Evolutionary conservation across 2,113 vertebrate genomes (phyloP), one percentile per base, ranked within the genome.

Genomic region (Cromileptes altivelis): DNA sequence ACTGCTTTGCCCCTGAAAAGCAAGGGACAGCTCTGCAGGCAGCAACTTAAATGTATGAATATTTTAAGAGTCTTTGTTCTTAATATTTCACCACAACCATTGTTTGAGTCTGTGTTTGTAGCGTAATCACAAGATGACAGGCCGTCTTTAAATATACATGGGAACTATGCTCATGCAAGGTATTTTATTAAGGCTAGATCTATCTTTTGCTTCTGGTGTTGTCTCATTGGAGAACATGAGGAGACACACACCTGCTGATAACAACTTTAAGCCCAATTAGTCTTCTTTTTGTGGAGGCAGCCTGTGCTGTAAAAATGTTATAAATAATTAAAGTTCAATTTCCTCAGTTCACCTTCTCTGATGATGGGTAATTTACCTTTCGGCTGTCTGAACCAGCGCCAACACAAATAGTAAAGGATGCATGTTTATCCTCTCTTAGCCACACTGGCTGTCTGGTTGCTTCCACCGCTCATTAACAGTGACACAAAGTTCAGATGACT

Each of bases 291-390:
- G 18, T 56, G 27, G 30, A 70, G 27, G 53, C 53, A 37, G 86
- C 17, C 19, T 63, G 49, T 37, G 47, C 76, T 81, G 56, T 82
- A 84, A 80, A 89, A 72, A 81, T 52, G 30, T 37, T 40, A 79
- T 92, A 50, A 92, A 93, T 93, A 86, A 92, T 93, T 90, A 71
- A 91, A 87, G 78, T 81, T 86, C 19, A 65, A 86, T 92, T 90
- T 89, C 58, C 82, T 78, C 23, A 49, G 52, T 68, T 79, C 81
- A 72, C 70, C 60, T 62, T 84, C 68, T 37, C 56, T 52, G 63
- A 77, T 78, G 81, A 67, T 64, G 45, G 69, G 47, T 78, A 62
- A 75, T 91, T 63, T 83, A 78, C 58, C 86, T 70, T 85, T 1
- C 62, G 75, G 79, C 53, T 81, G 57, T 57, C 17, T 47, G 57